Evolutionary conservation across 37 sponge, comb jelly and placozoan genomes (phyloP).

Genomic region (Geodia barretti): DNA sequence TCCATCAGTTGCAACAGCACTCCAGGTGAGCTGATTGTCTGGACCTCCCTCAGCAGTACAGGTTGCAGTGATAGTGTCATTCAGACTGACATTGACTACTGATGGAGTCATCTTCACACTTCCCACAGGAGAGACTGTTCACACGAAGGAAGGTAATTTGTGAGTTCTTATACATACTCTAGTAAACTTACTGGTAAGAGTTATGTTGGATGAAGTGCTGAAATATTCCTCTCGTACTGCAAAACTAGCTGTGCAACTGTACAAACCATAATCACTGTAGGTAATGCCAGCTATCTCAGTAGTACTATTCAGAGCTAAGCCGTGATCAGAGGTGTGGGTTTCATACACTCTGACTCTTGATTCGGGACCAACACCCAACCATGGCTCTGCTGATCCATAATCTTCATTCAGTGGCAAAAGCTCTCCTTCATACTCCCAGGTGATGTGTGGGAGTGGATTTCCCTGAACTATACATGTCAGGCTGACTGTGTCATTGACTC

Average conservation of each 20-base stretch:
- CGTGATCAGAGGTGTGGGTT: too few relatives aligned
- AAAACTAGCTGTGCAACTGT: neutral
- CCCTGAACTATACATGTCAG: constrained; percentile 40
- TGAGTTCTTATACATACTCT: neutral
- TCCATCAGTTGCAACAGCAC: constrained; percentile 16
- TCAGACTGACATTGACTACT: neutral
- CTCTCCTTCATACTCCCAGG: constrained; percentile 55
- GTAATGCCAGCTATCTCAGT: neutral
- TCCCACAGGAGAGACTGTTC: constrained; percentile 33
- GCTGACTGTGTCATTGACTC: neutral
- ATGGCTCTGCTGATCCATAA: constrained; percentile 50
- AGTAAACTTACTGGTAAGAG: neutral
- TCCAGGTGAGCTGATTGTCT: constrained; percentile 40
- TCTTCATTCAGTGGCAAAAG: too few relatives aligned
- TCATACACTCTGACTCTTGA: too few relatives aligned
- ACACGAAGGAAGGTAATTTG: neutral
- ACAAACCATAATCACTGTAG: neutral
- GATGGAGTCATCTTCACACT: constrained; percentile 26
- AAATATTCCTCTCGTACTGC: neutral
- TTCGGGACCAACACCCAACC: constrained; percentile 24
- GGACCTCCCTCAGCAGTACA: constrained; percentile 66
- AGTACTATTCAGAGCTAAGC: neutral
- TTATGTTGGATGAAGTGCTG: neutral
- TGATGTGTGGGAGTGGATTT: constrained; percentile 24
- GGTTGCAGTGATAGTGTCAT: constrained; percentile 9